Base-by-base conservation (phyloP, 2,797 vertebrate species). In the Oreochromis grahami region DNA sequence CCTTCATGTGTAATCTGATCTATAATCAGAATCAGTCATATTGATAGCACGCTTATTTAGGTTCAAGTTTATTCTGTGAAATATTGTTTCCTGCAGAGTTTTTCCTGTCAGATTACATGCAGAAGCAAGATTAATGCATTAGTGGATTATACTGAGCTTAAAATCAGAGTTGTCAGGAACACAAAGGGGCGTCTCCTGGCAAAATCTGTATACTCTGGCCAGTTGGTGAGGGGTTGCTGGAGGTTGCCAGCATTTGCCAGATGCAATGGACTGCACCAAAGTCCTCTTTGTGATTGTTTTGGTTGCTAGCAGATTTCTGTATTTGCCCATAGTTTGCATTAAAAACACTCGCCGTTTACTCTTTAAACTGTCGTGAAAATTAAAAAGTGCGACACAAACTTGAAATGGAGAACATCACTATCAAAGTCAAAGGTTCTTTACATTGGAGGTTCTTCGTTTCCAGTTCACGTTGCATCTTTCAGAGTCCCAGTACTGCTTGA, bases 191-290 rank as follows among this genome's bases (percentile, higher is more conserved):
- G 24, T 68, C 38, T 70, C 38, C 65, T 2, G 65, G 38, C 43
- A 41, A 68, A 41, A 5, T 60, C 32, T n/a, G 60, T 41, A 5
- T 17, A 32, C 53, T 55, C 53, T 0, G 7, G 3, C 10, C 19
- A 63, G 58, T n/a, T 63, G 2, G 19, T 0, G 15, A 60, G 14
- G 10, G 14, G 26, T 1, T 9, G 14, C 55, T 58, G 55, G 0
- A 15, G 32, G 9, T 34, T 19, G 15, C 29, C 1, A 15, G 5
- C 15, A 0, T 29, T 58, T 32, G 9, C 26, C 26, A 32, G 55
- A 32, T 19, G 1, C 14, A 58, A 4, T 32, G 26, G 26, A 32
- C 26, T 32, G 29, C 15, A 60, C 56, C 56, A n/a, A 34, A 60
- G 17, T 19, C 29, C 9, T 19, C 29, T 34, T 34, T 60, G 56